Evolutionary conservation across 2,888 invertebrate species (phyloP).

Genomic region (Drosophila formosana): DNA sequence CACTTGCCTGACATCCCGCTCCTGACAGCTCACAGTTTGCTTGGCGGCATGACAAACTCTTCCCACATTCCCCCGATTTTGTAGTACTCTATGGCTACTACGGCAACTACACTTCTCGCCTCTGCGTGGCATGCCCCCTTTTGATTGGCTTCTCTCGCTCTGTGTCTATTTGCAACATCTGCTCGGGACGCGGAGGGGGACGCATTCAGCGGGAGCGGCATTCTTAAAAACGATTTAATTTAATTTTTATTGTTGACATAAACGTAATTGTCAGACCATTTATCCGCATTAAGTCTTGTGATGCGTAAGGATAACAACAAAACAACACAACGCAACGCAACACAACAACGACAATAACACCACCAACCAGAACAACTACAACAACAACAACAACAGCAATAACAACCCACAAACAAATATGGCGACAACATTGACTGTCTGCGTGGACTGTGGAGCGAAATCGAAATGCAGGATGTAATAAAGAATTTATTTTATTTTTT

Average conservation of each 20-base stretch:
- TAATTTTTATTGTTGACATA: constrained; percentile 79
- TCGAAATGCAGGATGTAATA: not conserved
- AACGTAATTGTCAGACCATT: constrained; percentile 84
- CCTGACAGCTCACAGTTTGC: constrained; percentile 75
- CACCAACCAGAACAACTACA: constrained; percentile 34
- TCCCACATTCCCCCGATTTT: constrained; percentile 53
- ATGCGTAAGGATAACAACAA: constrained; percentile 78
- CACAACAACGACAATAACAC: constrained; percentile 62
- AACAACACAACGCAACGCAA: constrained; percentile 13
- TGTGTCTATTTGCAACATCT: constrained; percentile 68
- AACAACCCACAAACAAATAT: constrained; percentile 67
- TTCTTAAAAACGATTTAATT: constrained; percentile 80
- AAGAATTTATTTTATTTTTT: too few species aligned
- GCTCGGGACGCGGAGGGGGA: constrained; percentile 36
- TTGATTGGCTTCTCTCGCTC: constrained; percentile 63
- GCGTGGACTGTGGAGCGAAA: constrained; percentile 44
- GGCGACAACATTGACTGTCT: constrained; percentile 48
- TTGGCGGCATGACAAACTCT: constrained; percentile 69
- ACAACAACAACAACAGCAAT: constrained; percentile 42
- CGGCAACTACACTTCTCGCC: not conserved
- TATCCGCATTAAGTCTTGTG: constrained; percentile 83
- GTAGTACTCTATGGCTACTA: constrained; percentile 17
- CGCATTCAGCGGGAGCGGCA: constrained; percentile 43
- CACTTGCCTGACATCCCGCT: constrained; percentile 73
- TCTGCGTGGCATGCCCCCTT: constrained; percentile 10